These are phyloP conservation scores for Dissostichus mawsoni DNA, from an alignment of 2,113 vertebrate species.

Conservation along the genomic window DNA sequence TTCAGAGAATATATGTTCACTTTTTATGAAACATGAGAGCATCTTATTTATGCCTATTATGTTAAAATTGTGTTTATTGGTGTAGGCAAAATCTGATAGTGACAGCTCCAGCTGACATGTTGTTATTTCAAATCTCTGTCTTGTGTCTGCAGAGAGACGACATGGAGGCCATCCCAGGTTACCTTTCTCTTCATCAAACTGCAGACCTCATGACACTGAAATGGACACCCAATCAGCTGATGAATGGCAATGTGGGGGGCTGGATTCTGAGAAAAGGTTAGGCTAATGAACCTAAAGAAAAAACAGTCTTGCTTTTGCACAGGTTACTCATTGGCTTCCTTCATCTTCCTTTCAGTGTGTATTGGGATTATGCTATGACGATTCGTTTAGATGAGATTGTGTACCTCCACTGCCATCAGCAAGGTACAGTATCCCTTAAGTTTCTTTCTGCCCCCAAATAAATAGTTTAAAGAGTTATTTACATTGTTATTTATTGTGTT, in stretches of 20 bases:
- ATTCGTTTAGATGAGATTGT: slow-evolving; percentile 98
- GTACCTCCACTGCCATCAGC: slow-evolving; percentile 98
- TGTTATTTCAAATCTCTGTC: background rate
- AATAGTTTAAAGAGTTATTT: background rate
- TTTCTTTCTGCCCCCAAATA: background rate
- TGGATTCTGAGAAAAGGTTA: slow-evolving; percentile 97
- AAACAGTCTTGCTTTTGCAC: background rate
- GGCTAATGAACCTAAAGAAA: background rate
- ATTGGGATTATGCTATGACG: slow-evolving; percentile 99
- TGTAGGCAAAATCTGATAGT: too few species aligned
- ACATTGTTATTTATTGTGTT: background rate
- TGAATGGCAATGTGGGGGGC: slow-evolving; percentile 94
- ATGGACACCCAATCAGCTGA: slow-evolving; percentile 99
- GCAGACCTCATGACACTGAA: slow-evolving; percentile 97
- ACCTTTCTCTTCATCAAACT: slow-evolving; percentile 96
- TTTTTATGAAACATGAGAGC: too few species aligned
- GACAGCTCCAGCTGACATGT: background rate
- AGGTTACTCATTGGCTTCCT: background rate
- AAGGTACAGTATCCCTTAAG: slow-evolving; percentile 81
- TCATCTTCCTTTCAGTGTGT: slow-evolving; percentile 85
- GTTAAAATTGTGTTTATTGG: too few species aligned
- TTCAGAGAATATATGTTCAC: background rate
- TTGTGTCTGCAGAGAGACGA: slow-evolving; percentile 89
- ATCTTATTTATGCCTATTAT: too few species aligned
- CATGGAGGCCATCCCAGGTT: slow-evolving; percentile 96